phyloP scores from a whole-genome alignment of 2,888 invertebrate species.

The Megaustenia siamemsis region DNA sequence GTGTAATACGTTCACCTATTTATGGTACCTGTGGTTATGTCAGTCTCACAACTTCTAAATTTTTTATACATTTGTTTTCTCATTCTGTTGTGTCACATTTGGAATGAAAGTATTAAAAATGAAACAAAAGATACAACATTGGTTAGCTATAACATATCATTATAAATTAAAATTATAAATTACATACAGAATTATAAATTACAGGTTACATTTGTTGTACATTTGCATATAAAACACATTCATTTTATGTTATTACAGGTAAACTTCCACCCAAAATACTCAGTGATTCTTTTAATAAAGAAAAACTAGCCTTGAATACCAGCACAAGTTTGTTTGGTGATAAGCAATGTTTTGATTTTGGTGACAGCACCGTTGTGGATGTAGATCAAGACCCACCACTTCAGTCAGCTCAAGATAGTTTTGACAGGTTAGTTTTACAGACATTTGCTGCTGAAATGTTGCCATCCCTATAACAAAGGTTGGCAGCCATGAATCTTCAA shows the following conservation, averaged over 20 bases:
- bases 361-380: background rate
- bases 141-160: no score
- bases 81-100: no score
- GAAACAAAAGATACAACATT: no score
- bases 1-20: no score
- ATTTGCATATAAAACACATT: no score
- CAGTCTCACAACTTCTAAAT: no score
- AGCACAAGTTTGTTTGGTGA: background rate
- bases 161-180: background rate
- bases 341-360: background rate
- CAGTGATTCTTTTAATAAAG: background rate
- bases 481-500: no score
- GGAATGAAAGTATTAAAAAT: no score
- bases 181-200: background rate
- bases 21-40: no score
- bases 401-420: constrained; percentile 20
- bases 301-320: background rate
- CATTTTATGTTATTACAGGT: background rate
- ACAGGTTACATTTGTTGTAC: background rate
- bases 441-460: no score
- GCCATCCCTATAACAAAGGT: no score
- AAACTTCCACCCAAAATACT: background rate
- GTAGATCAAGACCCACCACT: background rate
- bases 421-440: constrained; percentile 9
- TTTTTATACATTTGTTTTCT: no score